Conservation (phyloP, 1,140 invertebrate species). For the Eurosta solidaginis region DNA sequence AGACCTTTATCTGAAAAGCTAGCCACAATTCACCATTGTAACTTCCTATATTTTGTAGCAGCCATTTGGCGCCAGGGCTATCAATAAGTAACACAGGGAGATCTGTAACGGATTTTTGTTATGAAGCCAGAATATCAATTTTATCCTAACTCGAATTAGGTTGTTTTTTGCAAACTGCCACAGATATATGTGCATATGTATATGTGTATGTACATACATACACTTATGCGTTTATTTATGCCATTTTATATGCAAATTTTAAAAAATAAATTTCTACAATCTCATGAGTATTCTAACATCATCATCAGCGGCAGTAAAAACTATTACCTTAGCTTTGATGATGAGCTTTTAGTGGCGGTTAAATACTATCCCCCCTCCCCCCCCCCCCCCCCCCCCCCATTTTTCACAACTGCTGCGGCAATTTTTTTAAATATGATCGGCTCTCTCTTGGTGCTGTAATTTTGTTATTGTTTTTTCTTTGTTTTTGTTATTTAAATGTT, state of each 20-base stretch:
- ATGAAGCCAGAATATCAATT: too few species aligned
- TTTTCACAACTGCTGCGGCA: not conserved
- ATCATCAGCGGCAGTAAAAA: not conserved
- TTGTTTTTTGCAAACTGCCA: not conserved
- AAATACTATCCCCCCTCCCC: not conserved
- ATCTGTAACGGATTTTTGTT: too few species aligned
- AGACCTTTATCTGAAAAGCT: too few species aligned
- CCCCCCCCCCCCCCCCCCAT: not conserved
- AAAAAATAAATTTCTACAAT: too few species aligned
- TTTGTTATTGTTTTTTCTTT: too few species aligned
- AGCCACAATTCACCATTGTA: too few species aligned
- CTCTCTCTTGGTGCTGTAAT: not conserved
- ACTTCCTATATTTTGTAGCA: not conserved
- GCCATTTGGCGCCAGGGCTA: not conserved
- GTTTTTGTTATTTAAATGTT: too few species aligned
- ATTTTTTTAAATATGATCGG: not conserved
- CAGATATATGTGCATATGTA: not conserved
- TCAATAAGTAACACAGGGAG: too few species aligned
- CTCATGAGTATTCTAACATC: too few species aligned
- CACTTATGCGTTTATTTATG: too few species aligned
- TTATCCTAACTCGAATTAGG: too few species aligned
- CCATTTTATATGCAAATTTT: too few species aligned
- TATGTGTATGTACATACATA: not conserved
- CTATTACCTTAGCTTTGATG: not conserved
- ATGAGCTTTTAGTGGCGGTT: not conserved